These are phyloP conservation scores for Cataglyphis altisquamis DNA, from an alignment of 2,888 invertebrate species.

Conservation along the genomic window DNA sequence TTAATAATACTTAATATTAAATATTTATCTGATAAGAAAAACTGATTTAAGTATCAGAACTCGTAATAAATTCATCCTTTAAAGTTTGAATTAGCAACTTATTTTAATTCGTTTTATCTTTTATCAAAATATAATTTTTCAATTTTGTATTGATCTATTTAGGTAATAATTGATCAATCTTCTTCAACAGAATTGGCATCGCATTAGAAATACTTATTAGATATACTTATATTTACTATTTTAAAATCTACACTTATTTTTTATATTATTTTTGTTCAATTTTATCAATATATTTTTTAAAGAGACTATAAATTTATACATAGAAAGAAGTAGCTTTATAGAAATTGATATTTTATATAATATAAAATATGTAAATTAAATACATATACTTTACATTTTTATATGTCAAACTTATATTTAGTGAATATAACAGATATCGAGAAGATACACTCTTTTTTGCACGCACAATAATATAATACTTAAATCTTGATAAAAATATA, in stretches of 20 bases:
- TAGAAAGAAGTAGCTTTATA: neutral
- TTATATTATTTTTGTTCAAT: neutral
- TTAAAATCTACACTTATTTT: neutral
- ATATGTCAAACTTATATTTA: constrained; percentile 39
- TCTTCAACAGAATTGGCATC: neutral
- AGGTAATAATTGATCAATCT: neutral
- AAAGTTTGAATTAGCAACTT: neutral
- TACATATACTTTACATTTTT: constrained; percentile 33
- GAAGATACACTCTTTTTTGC: constrained; percentile 16
- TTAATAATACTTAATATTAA: neutral
- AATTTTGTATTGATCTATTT: neutral
- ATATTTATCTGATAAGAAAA: neutral
- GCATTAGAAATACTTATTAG: neutral
- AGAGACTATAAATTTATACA: neutral
- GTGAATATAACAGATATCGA: constrained; percentile 24
- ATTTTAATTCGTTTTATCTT: neutral
- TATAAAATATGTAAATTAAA: neutral
- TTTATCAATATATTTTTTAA: neutral
- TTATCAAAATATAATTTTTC: no score
- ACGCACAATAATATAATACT: constrained; percentile 17
- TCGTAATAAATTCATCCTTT: neutral
- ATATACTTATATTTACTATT: neutral
- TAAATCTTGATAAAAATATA: constrained; percentile 24
- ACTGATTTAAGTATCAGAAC: neutral
- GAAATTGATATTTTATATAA: neutral